These are phyloP conservation scores for Lathamus discolor DNA, from an alignment of 2,113 vertebrate genomes.

Conservation along the genomic window DNA sequence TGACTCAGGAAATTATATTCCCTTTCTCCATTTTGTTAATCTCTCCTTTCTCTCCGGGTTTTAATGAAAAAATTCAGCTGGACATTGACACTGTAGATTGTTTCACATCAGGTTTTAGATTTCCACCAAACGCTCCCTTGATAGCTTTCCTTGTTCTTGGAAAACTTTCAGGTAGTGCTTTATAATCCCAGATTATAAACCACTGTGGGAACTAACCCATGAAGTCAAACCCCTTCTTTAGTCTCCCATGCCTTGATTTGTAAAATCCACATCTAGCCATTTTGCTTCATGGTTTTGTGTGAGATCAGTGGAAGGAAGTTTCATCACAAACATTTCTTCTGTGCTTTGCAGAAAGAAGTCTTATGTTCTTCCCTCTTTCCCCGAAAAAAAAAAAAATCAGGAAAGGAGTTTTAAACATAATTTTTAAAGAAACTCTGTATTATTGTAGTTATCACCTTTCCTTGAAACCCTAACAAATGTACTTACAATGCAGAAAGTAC, in stretches of 20 bases:
- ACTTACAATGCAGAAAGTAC: conserved; percentile 8
- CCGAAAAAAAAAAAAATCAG: no score
- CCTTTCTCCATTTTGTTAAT: conserved; percentile 2
- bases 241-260: not conserved
- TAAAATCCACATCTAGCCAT: not conserved
- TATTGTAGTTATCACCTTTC: not conserved
- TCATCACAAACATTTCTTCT: not conserved
- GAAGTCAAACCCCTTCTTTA: not conserved
- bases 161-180: not conserved
- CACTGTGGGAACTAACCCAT: not conserved
- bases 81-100: not conserved
- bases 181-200: conserved; percentile 11
- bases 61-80: not conserved
- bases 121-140: not conserved
- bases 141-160: not conserved
- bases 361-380: not conserved
- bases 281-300: not conserved
- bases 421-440: not conserved
- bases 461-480: conserved; percentile 34
- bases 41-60: not conserved
- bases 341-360: not conserved
- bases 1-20: conserved; percentile 36
- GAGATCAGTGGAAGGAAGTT: not conserved
- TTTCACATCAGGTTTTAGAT: not conserved
- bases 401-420: accelerated